Base-by-base conservation (phyloP, 92 coral and sea anemone genomes). In the Pocillopora meandrina region DNA sequence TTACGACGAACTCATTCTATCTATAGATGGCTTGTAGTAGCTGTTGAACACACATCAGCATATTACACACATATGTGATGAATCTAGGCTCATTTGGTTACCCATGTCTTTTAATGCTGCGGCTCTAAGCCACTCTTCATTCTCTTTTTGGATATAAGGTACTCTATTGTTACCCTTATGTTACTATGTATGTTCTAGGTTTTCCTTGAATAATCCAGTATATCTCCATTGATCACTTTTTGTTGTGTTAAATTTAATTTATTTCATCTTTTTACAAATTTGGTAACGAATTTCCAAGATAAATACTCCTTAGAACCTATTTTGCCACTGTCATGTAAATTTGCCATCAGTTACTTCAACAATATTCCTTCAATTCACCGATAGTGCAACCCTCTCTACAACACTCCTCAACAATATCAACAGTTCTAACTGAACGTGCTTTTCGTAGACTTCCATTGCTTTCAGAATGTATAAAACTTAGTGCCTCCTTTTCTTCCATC, bases 331-430 rank as follows among this genome's bases (percentile, higher is more conserved):
- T 68, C 9, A 68, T 68, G 33, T 1, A 31, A 36, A 31, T 17
- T 68, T 68, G 47, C 16, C 16, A 2, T 8, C 26, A 31, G 10
- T 26, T 68, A 26, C 72, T 19, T 17, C 10, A 72, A 71, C 91
- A 88, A 73, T 88, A 88, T 71, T 88, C 91, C 1, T 19, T 8
- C 14, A 88, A 15, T 31, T 88, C 91, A 64, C 84, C 91, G 12
- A 2, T 0, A 19, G 21, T 56, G 35, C 91, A 88, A 15, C 91
- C 86, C 68, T 88, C 91, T 1, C 0, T 0, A 35, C 91, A 88
- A 33, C 91, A 88, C 63, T 88, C 91, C 56, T 88, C 91, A 10
- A 83, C 88, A 20, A 77, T 61, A 26, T 26, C 1, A 26, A 23
- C 26, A 34, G 59, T 19, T 42, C 56, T 81, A 10, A 31, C 15